phyloP scores from a whole-genome alignment of 2,113 vertebrate genomes.

The Actenoides lindsayi region DNA sequence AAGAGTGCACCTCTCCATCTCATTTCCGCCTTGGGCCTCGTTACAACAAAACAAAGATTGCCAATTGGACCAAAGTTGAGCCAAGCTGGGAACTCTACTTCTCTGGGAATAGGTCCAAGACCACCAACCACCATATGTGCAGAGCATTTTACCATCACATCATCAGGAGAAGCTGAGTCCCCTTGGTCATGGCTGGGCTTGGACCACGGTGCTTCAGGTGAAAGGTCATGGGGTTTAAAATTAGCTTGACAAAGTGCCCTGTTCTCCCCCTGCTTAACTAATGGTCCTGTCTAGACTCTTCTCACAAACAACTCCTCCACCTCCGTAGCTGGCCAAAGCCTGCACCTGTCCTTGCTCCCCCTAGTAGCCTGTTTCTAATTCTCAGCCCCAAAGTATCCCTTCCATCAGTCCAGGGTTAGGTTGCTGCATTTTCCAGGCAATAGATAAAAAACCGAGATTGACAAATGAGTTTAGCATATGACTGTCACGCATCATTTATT shows the following conservation, averaged over 20 bases:
- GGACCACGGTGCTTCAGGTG: background rate
- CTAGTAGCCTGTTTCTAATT: conserved; percentile 8
- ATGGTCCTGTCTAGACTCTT: background rate
- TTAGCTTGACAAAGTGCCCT: background rate
- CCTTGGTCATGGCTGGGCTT: conserved; percentile 10
- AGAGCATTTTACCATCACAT: conserved; percentile 51
- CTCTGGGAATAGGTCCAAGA: conserved; percentile 56
- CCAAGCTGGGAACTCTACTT: conserved; percentile 5
- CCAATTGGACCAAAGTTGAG: conserved; percentile 39
- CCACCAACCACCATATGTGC: background rate
- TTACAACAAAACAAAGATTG: conserved; percentile 12
- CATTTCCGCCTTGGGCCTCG: background rate
- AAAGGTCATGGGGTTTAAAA: conserved; percentile 17
- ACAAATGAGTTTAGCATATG: conserved; percentile 44
- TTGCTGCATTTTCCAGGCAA: conserved; percentile 33
- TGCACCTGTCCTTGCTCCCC: background rate
- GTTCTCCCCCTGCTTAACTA: background rate
- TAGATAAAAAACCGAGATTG: conserved; percentile 28
- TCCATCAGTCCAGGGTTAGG: background rate
- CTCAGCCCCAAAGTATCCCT: background rate
- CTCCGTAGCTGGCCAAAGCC: conserved; percentile 12
- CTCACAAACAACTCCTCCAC: background rate
- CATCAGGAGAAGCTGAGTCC: conserved; percentile 30
- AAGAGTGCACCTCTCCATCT: background rate
- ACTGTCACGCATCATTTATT: background rate